Conservation (phyloP, 2,888 invertebrate species). For the Chalcis sispes region DNA sequence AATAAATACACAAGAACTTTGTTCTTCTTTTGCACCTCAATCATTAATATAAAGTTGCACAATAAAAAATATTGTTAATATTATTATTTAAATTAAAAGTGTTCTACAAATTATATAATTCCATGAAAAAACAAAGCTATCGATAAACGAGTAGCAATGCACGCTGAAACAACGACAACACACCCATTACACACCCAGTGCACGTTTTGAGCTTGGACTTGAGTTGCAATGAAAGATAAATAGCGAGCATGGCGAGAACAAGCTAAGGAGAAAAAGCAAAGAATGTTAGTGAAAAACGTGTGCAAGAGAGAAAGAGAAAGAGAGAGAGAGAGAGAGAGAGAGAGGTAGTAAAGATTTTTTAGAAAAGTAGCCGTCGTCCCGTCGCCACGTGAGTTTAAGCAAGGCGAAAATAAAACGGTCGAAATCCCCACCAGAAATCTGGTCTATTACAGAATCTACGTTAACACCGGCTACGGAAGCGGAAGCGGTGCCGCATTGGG, state of each 20-base stretch:
- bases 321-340: neutral
- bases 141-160: too few relatives aligned
- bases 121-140: too few relatives aligned
- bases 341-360: conserved; percentile 6
- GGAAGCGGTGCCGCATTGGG: conserved; percentile 73
- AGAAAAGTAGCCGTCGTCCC: conserved; percentile 23
- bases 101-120: too few relatives aligned
- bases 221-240: too few relatives aligned
- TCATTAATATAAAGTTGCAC: too few relatives aligned
- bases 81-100: too few relatives aligned
- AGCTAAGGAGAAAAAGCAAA: neutral
- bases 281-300: neutral
- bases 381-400: conserved; percentile 39
- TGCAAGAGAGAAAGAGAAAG: conserved; percentile 4
- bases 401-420: conserved; percentile 41
- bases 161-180: neutral
- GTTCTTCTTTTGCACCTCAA: too few relatives aligned
- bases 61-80: too few relatives aligned
- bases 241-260: neutral
- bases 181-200: too few relatives aligned
- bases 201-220: too few relatives aligned
- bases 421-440: conserved; percentile 55
- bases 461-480: conserved; percentile 83
- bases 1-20: too few relatives aligned
- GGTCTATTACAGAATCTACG: conserved; percentile 83